Conservation (phyloP, 1,140 invertebrate species). For the Neodiprion pinetum region DNA sequence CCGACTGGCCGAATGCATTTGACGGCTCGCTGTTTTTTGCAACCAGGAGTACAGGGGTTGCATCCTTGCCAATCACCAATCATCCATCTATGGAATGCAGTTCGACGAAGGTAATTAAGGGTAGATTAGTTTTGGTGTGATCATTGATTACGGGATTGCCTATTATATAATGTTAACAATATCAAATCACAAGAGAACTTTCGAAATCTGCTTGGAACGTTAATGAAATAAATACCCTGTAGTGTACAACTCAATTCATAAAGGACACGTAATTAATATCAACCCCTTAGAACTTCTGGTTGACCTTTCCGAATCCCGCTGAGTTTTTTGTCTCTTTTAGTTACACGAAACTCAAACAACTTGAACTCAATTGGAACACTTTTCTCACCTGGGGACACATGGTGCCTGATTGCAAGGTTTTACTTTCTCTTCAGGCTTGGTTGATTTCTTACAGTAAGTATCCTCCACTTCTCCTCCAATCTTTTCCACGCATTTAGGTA, state of each 20-base stretch:
- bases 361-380: too few species aligned
- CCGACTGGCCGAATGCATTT: constrained; percentile 49
- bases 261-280: too few species aligned
- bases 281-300: too few species aligned
- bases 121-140: constrained; percentile 10
- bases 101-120: background rate
- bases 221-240: too few species aligned
- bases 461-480: constrained; percentile 47
- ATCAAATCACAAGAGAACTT: background rate
- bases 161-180: background rate
- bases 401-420: constrained; percentile 45
- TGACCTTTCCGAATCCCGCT: too few species aligned
- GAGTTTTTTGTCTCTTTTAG: too few species aligned
- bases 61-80: constrained; percentile 52
- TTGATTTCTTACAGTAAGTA: constrained; percentile 39
- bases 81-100: constrained; percentile 43
- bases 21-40: constrained; percentile 38
- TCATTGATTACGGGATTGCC: constrained; percentile 15
- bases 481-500: constrained; percentile 47
- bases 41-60: constrained; percentile 29
- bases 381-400: constrained; percentile 42
- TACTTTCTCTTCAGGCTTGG: constrained; percentile 41
- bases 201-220: too few species aligned
- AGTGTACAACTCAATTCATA: too few species aligned
- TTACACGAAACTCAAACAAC: too few species aligned